These are phyloP conservation scores for Thamnophis elegans DNA, from an alignment of 2,797 vertebrate genomes.

Conservation along the genomic window DNA sequence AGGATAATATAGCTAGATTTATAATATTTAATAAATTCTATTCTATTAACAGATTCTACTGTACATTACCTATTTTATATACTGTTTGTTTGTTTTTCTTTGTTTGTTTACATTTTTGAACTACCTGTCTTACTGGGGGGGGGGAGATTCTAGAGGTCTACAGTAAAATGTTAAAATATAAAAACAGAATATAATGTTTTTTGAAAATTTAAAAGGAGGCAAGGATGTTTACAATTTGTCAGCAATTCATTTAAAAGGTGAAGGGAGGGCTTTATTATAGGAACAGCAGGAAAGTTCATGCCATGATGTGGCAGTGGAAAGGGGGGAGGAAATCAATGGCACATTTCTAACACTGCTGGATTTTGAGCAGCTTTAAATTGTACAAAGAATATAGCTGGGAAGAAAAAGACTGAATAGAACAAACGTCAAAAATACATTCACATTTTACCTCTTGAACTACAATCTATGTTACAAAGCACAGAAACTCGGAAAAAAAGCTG, in stretches of 20 bases:
- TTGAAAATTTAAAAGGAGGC: background rate
- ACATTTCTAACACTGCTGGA: background rate
- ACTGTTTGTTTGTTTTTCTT: background rate
- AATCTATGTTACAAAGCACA: background rate
- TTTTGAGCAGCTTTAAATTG: background rate
- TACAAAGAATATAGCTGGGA: background rate
- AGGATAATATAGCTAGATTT: background rate
- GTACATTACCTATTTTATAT: background rate
- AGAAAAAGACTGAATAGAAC: background rate
- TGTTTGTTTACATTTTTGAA: background rate
- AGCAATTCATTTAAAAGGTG: background rate
- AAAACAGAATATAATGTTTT: background rate
- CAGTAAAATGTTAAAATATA: background rate
- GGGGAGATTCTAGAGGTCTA: background rate
- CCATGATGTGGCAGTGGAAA: background rate
- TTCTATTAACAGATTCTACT: background rate
- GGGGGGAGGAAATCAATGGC: conserved; percentile 3
- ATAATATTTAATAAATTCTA: background rate
- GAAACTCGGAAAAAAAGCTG: background rate
- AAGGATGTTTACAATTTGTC: background rate
- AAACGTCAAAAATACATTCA: background rate
- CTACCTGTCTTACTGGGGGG: background rate
- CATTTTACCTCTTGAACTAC: background rate
- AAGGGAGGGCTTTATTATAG: background rate
- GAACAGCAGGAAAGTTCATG: accelerated